Evolutionary conservation across 1,140 invertebrate genomes (phyloP).

Genomic region (Mactra quadrangularis): DNA sequence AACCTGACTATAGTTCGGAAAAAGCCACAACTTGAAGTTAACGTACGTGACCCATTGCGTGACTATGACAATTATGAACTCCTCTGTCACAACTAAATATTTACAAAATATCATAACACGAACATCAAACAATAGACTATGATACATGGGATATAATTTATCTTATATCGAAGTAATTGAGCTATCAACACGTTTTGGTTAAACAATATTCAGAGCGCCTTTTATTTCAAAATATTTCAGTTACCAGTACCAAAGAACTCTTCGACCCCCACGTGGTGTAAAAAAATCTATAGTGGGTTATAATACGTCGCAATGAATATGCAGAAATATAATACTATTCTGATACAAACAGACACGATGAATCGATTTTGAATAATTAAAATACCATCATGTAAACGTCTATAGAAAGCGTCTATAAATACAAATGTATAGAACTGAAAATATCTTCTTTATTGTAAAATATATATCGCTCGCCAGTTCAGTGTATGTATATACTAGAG

Average conservation of each 20-base stretch:
- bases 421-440: too few species aligned
- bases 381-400: constrained; percentile 16
- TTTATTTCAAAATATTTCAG: constrained; percentile 34
- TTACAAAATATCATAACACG: constrained; percentile 27
- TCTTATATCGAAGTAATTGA: constrained; percentile 3
- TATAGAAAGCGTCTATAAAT: too few species aligned
- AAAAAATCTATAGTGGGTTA: constrained; percentile 17
- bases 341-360: constrained; percentile 23
- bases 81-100: neutral
- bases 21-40: too few species aligned
- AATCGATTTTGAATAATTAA: constrained; percentile 41
- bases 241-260: constrained; percentile 33
- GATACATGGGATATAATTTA: constrained; percentile 33
- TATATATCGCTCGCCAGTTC: too few species aligned
- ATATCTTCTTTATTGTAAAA: too few species aligned
- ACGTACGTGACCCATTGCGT: constrained; percentile 51
- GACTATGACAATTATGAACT: constrained; percentile 9
- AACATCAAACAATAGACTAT: constrained; percentile 27
- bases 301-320: constrained; percentile 25
- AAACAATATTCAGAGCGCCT: too few species aligned
- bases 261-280: constrained; percentile 33
- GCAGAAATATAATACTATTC: constrained; percentile 34
- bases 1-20: too few species aligned
- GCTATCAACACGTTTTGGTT: too few species aligned
- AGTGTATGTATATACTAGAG: too few species aligned